These are phyloP conservation scores for Strix aluco DNA, from an alignment of 2,113 vertebrate species.

Conservation along the genomic window DNA sequence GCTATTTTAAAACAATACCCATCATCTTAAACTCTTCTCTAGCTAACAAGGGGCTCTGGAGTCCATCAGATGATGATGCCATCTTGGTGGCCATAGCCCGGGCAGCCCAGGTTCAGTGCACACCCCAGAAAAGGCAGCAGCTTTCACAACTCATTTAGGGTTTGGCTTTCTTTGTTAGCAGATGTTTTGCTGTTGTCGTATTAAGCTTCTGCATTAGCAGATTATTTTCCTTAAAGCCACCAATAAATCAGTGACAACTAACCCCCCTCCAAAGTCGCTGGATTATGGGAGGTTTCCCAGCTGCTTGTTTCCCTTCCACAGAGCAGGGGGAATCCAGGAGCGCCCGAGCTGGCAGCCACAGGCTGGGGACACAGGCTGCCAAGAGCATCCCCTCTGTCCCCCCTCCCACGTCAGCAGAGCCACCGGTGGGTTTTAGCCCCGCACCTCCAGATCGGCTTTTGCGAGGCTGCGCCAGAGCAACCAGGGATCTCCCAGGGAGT, in stretches of 20 bases:
- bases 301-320: neutral
- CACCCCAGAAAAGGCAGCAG: neutral
- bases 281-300: neutral
- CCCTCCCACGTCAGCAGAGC: neutral
- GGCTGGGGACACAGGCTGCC: neutral
- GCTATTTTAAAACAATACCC: neutral
- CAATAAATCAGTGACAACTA: constrained; percentile 50
- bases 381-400: neutral
- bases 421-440: neutral
- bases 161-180: neutral
- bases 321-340: neutral
- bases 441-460: neutral
- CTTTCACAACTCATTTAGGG: neutral
- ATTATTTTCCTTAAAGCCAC: constrained; percentile 36
- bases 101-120: neutral
- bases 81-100: neutral
- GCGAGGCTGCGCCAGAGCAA: neutral
- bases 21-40: neutral
- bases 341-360: fast-evolving
- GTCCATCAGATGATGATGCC: neutral
- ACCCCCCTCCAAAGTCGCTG: neutral
- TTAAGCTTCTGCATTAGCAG: constrained; percentile 22
- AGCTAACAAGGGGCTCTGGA: neutral
- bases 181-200: constrained; percentile 13
- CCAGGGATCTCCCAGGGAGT: neutral